Evolutionary conservation across 2,888 invertebrate species (phyloP).

Genomic region (Margaritifera margaritifera): DNA sequence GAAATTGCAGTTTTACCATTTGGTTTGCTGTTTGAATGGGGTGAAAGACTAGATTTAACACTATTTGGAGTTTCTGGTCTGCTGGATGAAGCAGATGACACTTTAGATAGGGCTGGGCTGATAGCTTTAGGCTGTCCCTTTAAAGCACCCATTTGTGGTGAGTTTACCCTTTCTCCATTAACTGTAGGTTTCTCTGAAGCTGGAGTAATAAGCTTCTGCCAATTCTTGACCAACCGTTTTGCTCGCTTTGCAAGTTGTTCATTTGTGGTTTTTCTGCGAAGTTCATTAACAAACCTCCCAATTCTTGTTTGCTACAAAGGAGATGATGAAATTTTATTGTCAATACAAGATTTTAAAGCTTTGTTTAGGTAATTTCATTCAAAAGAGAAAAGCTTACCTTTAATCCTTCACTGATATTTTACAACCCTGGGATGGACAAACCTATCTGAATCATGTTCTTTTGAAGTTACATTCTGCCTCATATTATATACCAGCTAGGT

Average conservation of each 20-base stretch:
- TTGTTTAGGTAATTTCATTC: too few relatives aligned
- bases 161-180: conserved; percentile 60
- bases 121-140: conserved; percentile 34
- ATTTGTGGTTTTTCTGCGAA: conserved; percentile 88
- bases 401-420: too few relatives aligned
- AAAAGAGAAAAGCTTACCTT: too few relatives aligned
- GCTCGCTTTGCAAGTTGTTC: conserved; percentile 89
- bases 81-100: conserved; percentile 28
- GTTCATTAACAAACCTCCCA: conserved; percentile 93
- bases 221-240: conserved; percentile 91
- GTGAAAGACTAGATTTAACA: conserved; percentile 55
- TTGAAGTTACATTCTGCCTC: too few relatives aligned
- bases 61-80: conserved; percentile 36
- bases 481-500: too few relatives aligned
- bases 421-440: too few relatives aligned
- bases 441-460: too few relatives aligned
- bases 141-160: conserved; percentile 15
- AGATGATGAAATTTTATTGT: too few relatives aligned
- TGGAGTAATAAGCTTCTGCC: conserved; percentile 86
- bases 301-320: conserved; percentile 89
- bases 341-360: too few relatives aligned
- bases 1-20: background rate
- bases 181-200: conserved; percentile 33
- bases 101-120: conserved; percentile 50
- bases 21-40: conserved; percentile 35